Evolutionary conservation across 2,113 vertebrate genomes (phyloP), one percentile per base, ranked within the genome.

Genomic region (Salminus brasiliensis): DNA sequence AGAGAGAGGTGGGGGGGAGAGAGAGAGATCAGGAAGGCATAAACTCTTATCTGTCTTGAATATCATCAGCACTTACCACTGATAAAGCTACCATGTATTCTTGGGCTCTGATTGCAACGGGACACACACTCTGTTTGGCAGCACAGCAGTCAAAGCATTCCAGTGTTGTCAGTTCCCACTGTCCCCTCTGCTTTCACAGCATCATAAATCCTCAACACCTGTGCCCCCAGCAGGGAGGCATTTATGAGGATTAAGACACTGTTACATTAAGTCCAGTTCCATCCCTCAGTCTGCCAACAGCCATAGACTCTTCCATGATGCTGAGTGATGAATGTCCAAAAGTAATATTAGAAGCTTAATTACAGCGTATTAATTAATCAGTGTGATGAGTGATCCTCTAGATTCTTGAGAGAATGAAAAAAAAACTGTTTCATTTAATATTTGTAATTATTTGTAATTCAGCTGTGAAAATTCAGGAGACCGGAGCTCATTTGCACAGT

Each of bases 151-250:
- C 41, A 68, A 49, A 47, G 29, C 49, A 27, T 29, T 39, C 2
- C 12, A 49, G 30, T 60, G 23, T 43, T 25, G 30, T 53, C 43
- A 15, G 27, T 23, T 34, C 29, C 34, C 47, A 57, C 36, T 30
- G 12, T 39, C 66, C 49, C 36, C 13, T 12, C 23, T 8, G 30
- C 60, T 32, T 9, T 59, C 39, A 77, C 69, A 78, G 47, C 60
- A 60, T 73, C 76, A 27, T 78, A 83, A 86, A 81, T 81, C 63
- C 67, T 53, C 15, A 62, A 84, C 81, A 78, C 79, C 69, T 83
- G 83, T 66, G 25, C 43, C 62, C 69, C 52, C 43, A 39, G 36
- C 71, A 52, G 78, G 75, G 79, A 81, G 69, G 69, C 59, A 81
- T 83, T 21, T 81, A 83, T n/a, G 10, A 15, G 70, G 76, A 83